phyloP scores from a whole-genome alignment of 2,888 invertebrate species.

The Calameuta idolon region DNA sequence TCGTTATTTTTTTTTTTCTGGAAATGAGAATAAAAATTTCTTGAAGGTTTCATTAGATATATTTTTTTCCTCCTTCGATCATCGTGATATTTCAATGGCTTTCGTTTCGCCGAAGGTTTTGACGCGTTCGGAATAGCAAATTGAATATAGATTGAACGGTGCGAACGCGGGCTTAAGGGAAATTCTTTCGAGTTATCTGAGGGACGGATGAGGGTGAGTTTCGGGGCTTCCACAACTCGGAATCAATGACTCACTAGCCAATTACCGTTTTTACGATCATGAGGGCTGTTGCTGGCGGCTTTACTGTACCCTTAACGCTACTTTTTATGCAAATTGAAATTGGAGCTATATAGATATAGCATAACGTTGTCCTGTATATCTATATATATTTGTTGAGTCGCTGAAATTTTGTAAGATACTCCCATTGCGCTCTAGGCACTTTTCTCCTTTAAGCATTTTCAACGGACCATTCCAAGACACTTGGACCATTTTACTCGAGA shows the following conservation, averaged over 20 bases:
- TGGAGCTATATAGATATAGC: constrained; percentile 2
- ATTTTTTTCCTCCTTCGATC: not conserved
- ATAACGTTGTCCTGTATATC: not conserved
- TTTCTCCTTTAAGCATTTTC: not conserved
- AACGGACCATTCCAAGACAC: not conserved
- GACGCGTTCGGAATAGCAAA: not conserved
- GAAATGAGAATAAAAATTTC: not conserved
- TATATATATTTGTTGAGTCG: not conserved
- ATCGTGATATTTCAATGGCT: not conserved
- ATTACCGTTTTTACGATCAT: constrained; percentile 50
- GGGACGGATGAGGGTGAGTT: constrained; percentile 4
- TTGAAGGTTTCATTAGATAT: not conserved
- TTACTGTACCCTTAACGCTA: constrained; percentile 17
- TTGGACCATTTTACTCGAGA: not conserved
- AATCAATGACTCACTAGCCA: constrained; percentile 57
- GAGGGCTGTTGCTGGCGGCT: constrained; percentile 14
- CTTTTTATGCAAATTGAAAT: constrained; percentile 56
- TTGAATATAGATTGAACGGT: constrained; percentile 8
- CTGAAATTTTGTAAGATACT: not conserved
- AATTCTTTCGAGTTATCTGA: constrained; percentile 31
- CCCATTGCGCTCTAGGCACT: not conserved
- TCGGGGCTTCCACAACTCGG: constrained; percentile 24
- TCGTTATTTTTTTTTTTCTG: not conserved
- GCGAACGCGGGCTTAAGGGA: constrained; percentile 26
- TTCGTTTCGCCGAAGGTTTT: not conserved